phyloP scores from a whole-genome alignment of 2,113 vertebrate species.

The Nyctibius bracteatus region DNA sequence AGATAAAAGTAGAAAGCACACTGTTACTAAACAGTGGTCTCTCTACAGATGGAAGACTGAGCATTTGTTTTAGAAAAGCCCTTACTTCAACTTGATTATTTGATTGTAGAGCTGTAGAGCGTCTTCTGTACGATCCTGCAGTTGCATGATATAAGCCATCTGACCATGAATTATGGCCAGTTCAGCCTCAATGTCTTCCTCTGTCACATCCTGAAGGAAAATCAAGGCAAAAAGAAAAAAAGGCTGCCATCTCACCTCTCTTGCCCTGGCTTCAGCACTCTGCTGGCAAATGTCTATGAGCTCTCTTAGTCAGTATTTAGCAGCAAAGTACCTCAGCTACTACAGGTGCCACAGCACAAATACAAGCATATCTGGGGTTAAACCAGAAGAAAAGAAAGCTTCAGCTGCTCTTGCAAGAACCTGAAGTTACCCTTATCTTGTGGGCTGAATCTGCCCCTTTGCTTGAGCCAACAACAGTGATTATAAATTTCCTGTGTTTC shows the following conservation, averaged over 20 bases:
- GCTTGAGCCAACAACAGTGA: neutral
- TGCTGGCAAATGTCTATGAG: neutral
- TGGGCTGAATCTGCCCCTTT: neutral
- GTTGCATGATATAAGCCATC: conserved; percentile 95
- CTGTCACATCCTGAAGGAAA: conserved; percentile 86
- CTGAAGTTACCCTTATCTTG: neutral
- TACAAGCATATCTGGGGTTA: neutral
- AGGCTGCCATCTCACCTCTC: neutral
- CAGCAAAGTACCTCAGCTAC: neutral
- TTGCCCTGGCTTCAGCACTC: neutral
- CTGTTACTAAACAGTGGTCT: neutral
- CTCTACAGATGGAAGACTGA: neutral
- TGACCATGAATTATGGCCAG: conserved; percentile 97
- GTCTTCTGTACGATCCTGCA: conserved; percentile 89
- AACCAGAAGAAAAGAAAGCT: neutral
- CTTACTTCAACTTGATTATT: conserved; percentile 97
- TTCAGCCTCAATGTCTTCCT: conserved; percentile 93
- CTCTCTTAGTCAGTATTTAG: neutral
- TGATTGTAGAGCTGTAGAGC: conserved; percentile 98
- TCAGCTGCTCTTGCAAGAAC: neutral
- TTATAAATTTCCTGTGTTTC: neutral
- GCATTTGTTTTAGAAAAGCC: neutral
- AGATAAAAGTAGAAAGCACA: conserved; percentile 13
- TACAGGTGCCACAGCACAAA: neutral
- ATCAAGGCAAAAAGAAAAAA: neutral